Conservation (phyloP, 2,888 invertebrate species). For the Callinectes sapidus region DNA sequence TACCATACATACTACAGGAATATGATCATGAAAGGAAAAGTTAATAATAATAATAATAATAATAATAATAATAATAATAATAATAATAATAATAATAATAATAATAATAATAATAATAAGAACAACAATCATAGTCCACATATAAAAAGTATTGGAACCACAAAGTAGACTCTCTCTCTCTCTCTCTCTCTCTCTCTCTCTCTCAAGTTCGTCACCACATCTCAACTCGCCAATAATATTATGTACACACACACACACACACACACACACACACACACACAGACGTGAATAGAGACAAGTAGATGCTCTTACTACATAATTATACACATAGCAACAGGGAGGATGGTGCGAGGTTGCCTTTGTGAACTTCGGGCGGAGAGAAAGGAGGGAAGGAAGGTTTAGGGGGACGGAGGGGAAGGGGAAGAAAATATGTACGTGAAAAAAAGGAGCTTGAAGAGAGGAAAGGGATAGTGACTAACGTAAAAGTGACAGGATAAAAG, state of each 20-base stretch:
- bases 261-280: conserved; percentile 24
- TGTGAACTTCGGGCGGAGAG: background rate
- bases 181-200: conserved; percentile 31
- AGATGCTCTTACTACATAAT: background rate
- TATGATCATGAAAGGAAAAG: background rate
- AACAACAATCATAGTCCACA: background rate
- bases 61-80: too few relatives aligned
- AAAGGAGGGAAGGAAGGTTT: background rate
- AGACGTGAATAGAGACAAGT: background rate
- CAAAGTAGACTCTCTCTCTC: background rate
- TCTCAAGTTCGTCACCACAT: background rate
- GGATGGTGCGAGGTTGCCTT: background rate
- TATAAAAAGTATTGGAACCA: background rate
- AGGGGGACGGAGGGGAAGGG: background rate
- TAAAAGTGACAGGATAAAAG: background rate
- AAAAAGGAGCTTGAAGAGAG: background rate
- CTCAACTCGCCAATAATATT: background rate
- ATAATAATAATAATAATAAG: too few relatives aligned
- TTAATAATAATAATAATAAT: background rate
- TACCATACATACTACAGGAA: background rate
- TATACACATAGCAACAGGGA: background rate
- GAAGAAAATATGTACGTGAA: background rate
- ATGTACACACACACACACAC: conserved; percentile 3
- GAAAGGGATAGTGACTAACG: background rate
- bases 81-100: too few relatives aligned